These are phyloP conservation scores for Danio tinwini DNA, from an alignment of 2,797 vertebrate genomes.

Conservation along the genomic window DNA sequence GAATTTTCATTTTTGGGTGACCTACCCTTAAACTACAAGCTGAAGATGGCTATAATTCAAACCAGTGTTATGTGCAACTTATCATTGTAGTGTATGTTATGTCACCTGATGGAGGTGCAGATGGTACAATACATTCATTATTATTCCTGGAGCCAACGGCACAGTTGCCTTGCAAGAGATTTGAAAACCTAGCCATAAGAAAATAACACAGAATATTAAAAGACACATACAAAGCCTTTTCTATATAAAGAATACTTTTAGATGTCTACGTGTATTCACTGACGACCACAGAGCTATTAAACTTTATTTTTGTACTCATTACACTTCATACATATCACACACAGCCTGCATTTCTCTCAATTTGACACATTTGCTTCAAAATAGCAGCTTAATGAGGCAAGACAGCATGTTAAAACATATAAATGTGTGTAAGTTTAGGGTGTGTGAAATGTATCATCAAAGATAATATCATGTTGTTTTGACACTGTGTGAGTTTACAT, in stretches of 20 bases:
- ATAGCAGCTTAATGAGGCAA: neutral
- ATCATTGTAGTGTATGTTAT: neutral
- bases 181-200: conserved; percentile 75
- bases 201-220: neutral
- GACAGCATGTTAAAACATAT: neutral
- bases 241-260: neutral
- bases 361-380: neutral
- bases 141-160: conserved; percentile 64
- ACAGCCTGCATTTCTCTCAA: neutral
- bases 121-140: conserved; percentile 59
- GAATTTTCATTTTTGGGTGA: too few relatives aligned
- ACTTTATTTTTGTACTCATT: neutral
- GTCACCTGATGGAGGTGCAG: conserved; percentile 63
- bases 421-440: too few relatives aligned
- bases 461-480: too few relatives aligned
- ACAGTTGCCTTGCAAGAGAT: conserved; percentile 75
- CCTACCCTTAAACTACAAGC: neutral
- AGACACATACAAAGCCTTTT: neutral
- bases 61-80: neutral
- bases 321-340: neutral
- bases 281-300: neutral
- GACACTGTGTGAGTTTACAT: too few relatives aligned
- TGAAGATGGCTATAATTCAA: neutral
- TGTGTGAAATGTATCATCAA: too few relatives aligned
- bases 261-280: too few relatives aligned